Evolutionary conservation across 2,797 vertebrate species (phyloP).

Genomic region (Betta splendens): DNA sequence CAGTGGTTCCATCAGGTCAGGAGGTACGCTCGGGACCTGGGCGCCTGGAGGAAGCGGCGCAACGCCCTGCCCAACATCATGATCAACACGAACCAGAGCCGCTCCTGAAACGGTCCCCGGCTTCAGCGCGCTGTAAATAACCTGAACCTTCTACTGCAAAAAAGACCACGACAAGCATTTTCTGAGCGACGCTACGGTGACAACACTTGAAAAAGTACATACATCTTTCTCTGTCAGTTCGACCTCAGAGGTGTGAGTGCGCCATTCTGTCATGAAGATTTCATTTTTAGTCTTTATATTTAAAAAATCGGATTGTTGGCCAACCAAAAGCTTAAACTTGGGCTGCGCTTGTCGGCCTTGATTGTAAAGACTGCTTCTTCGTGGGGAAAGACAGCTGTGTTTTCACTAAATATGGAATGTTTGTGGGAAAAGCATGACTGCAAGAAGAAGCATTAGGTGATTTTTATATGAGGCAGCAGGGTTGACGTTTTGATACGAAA

Average conservation of each 20-base stretch:
- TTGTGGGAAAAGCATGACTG: slow-evolving; percentile 72
- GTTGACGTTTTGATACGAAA: slow-evolving; percentile 30
- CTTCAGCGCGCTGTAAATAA: slow-evolving; percentile 65
- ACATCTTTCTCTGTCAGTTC: too few relatives aligned
- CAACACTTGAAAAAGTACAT: too few relatives aligned
- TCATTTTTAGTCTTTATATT: slow-evolving; percentile 26
- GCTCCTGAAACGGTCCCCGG: slow-evolving; percentile 71
- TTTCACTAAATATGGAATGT: slow-evolving; percentile 63
- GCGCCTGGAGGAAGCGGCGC: slow-evolving; percentile 90
- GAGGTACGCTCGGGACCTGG: slow-evolving; percentile 86
- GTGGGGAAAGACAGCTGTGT: slow-evolving; percentile 36
- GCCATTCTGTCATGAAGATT: slow-evolving; percentile 43
- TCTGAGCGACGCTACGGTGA: slow-evolving; percentile 39
- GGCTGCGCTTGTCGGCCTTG: slow-evolving; percentile 68
- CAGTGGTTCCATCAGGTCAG: slow-evolving; percentile 93
- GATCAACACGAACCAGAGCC: slow-evolving; percentile 88
- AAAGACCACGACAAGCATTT: slow-evolving; percentile 43
- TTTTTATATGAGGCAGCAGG: slow-evolving; percentile 55
- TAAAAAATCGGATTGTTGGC: slow-evolving; percentile 44
- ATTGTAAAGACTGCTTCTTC: slow-evolving; percentile 75
- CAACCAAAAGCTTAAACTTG: slow-evolving; percentile 74
- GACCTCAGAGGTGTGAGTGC: slow-evolving; percentile 58
- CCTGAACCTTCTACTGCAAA: slow-evolving; percentile 31
- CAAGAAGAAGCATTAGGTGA: slow-evolving; percentile 52
- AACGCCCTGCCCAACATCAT: slow-evolving; percentile 94